These are phyloP conservation scores for Motacilla tschutschensis DNA, from an alignment of 2,113 vertebrate species.

Conservation along the genomic window DNA sequence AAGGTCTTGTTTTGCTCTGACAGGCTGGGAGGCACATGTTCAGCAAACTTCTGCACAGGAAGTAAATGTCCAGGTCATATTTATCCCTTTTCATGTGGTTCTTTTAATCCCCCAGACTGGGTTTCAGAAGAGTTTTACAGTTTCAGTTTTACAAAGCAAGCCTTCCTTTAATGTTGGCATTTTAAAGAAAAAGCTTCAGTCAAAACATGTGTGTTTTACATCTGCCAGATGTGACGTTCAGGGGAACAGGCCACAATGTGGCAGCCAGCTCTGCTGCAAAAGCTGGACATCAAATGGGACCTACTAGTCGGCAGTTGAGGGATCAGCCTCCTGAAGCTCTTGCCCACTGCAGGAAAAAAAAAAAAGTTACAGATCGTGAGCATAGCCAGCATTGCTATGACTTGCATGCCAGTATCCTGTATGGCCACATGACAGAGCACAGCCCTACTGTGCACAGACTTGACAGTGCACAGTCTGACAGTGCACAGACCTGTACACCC, in stretches of 20 bases:
- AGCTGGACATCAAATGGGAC: neutral
- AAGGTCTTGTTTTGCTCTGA: slow-evolving; percentile 42
- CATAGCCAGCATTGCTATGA: neutral
- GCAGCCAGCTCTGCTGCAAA: slow-evolving; percentile 59
- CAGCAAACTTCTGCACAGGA: slow-evolving; percentile 90
- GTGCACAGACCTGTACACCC: neutral
- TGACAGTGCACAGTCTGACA: neutral
- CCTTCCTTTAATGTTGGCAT: slow-evolving; percentile 93
- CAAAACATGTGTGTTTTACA: slow-evolving; percentile 92
- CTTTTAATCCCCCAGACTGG: slow-evolving; percentile 87
- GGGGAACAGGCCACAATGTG: slow-evolving; percentile 65
- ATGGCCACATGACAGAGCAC: neutral
- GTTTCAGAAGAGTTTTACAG: slow-evolving; percentile 84
- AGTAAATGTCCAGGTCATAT: slow-evolving; percentile 86
- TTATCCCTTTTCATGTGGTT: slow-evolving; percentile 90
- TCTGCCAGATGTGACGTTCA: slow-evolving; percentile 85
- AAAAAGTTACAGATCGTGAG: neutral
- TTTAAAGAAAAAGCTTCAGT: slow-evolving; percentile 83
- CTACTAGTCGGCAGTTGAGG: neutral
- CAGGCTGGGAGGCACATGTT: slow-evolving; percentile 89
- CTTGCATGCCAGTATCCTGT: neutral
- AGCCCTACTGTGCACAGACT: neutral
- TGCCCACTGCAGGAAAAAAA: neutral
- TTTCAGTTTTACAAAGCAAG: slow-evolving; percentile 88
- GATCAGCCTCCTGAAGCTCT: neutral